Base-by-base conservation (phyloP, 2,113 vertebrate genomes). In the Alouatta palliata region DNA sequence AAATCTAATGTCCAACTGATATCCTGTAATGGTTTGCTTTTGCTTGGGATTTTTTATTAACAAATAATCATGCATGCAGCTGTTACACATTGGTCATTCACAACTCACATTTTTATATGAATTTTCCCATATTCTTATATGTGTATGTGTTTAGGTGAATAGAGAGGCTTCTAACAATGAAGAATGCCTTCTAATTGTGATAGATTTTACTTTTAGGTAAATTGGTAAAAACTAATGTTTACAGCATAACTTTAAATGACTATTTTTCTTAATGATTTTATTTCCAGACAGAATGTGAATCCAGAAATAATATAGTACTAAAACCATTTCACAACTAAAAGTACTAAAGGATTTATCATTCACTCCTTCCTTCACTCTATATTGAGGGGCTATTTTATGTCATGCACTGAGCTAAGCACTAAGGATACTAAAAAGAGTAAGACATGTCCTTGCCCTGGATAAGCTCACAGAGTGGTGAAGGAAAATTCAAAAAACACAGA, bases 191-290 rank as follows among this genome's bases (percentile, higher is more conserved):
- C 14, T 75, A 66, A 76, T 64, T 91, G 14, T 52, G 85, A 93
- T 73, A 47, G 0, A 82, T 94, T 96, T 95, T 49, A 87, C 66
- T 93, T 96, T 91, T 73, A 94, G 86, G 54, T 95, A 95, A 95
- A 95, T 77, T 96, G 76, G 35, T 85, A 92, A 94, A 97, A 96
- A 43, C 75, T 73, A 89, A 76, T 87, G 91, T 97, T 97, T 94
- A 97, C n/a, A 96, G n/a, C 52, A 93, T 96, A 82, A 87, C 52
- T 47, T 91, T 91, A 97, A 97, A 73, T 76, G 45, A 68, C 81
- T 89, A 81, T 96, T 97, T 97, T 92, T 90, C 84, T 91, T 97
- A 92, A 88, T 95, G 61, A 58, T 52, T 97, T 97, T 94, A 27
- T 97, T 97, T 92, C 58, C 80, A 93, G 86, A 90, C 27, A 91